These are phyloP conservation scores for Arrhopalites spinosus DNA, from an alignment of 2,888 invertebrate species.

Conservation along the genomic window DNA sequence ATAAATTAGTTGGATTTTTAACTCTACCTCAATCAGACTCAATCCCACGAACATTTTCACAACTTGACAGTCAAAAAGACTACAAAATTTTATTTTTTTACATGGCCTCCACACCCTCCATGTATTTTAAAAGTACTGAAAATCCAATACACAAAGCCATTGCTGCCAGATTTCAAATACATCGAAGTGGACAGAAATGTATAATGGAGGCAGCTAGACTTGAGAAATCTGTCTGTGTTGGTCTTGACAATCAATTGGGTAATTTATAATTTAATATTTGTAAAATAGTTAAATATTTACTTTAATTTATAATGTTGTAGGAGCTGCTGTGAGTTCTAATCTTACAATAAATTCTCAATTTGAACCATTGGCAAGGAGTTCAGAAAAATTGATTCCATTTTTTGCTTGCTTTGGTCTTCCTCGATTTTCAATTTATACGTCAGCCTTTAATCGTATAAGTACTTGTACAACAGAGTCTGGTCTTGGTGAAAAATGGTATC, in stretches of 20 bases:
- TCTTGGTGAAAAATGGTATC: conserved; percentile 10
- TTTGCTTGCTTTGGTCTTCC: conserved; percentile 10
- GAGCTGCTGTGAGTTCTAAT: conserved; percentile 2
- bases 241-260: conserved; percentile 7
- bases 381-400: conserved; percentile 6
- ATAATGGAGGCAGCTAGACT: background rate
- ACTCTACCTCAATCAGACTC: background rate
- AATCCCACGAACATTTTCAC: background rate
- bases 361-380: background rate
- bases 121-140: conserved; percentile 14
- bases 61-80: background rate
- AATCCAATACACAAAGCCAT: background rate
- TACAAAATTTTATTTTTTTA: conserved; percentile 6
- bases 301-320: too few relatives aligned
- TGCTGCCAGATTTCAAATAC: conserved; percentile 4
- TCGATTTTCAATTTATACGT: background rate
- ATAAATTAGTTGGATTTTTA: conserved; percentile 1
- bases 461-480: conserved; percentile 1
- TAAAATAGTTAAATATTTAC: too few relatives aligned
- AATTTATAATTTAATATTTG: too few relatives aligned
- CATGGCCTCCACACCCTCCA: conserved; percentile 9
- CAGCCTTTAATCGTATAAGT: background rate
- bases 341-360: conserved; percentile 10
- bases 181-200: conserved; percentile 14
- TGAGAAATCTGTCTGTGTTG: conserved; percentile 12